Evolutionary conservation across 2,797 vertebrate species (phyloP), one percentile per base, ranked within the genome.

Genomic region (Melanotaenia pygmaea): DNA sequence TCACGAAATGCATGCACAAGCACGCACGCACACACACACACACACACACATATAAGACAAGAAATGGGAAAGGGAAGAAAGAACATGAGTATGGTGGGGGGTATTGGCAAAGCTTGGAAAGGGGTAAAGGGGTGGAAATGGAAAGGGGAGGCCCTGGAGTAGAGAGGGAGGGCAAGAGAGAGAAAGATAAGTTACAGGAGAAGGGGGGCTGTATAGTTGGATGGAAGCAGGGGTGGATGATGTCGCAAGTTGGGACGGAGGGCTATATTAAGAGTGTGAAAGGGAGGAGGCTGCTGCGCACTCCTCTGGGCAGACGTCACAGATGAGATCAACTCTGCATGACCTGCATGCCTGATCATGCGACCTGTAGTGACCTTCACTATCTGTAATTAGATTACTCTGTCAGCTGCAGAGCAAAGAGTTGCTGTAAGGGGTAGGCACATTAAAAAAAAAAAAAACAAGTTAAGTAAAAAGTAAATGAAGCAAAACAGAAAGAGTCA

Each of bases 181-280:
- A 20, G 67, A 26, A 67, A 84, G 67, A 77, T 62, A 37, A 60
- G 63, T 43, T 72, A 60, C 45, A 70, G 43, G 67, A 64, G 50
- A 64, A 47, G 60, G 63, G 61, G 71, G 67, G 76, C 13, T 62
- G 77, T 24, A 10, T 72, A 81, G 86, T 59, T 13, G 61, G 68
- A 61, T 78, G 67, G 78, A 77, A 72, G 76, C 35, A 28, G 86
- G 83, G 82, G 87, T 81, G 76, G 72, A 82, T 93, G 89, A 92
- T 81, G 87, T 92, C 66, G 67, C 74, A 69, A 32, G 81, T 70
- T 78, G 83, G 84, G 80, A 82, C 56, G 30, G 72, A 70, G 67
- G 61, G 79, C 91, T 95, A 94, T 94, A 93, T 94, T 91, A 75
- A 87, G 92, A 82, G n/a, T 40, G 77, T 63, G 77, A 91, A 83